phyloP scores from a whole-genome alignment of 1,140 invertebrate genomes.

The Thaumetopoea pityocampa region DNA sequence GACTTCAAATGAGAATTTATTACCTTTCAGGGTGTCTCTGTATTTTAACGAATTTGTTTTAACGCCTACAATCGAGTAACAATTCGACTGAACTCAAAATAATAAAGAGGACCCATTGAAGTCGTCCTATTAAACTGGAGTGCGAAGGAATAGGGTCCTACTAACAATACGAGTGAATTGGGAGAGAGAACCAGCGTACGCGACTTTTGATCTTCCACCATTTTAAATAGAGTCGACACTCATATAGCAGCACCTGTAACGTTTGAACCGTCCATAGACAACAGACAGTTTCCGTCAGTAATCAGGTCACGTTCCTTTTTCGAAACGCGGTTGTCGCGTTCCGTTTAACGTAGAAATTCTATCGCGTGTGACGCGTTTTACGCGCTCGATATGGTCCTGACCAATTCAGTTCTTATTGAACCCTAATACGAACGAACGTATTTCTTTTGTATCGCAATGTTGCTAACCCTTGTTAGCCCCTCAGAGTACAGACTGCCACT shows the following conservation, averaged over 20 bases:
- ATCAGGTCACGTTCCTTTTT: constrained; percentile 72
- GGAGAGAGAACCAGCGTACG: constrained; percentile 19
- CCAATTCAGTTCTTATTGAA: constrained; percentile 28
- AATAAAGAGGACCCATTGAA: constrained; percentile 41
- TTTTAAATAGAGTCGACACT: constrained; percentile 33
- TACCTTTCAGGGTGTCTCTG: constrained; percentile 1
- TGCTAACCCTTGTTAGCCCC: not conserved
- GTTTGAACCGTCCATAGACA: constrained; percentile 43
- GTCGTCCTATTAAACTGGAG: constrained; percentile 38
- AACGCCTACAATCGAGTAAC: constrained; percentile 19
- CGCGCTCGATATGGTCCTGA: constrained; percentile 17
- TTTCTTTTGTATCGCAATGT: no score
- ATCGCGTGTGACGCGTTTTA: constrained; percentile 41
- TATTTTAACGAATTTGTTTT: constrained; percentile 12
- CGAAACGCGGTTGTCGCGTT: constrained; percentile 52
- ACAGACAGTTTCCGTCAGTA: constrained; percentile 68
- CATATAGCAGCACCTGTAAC: constrained; percentile 36
- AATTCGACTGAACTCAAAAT: constrained; percentile 49
- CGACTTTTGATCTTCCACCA: constrained; percentile 19
- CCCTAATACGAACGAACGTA: constrained; percentile 18
- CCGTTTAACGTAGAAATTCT: constrained; percentile 36
- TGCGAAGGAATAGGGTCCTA: constrained; percentile 38
- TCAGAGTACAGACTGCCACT: not conserved
- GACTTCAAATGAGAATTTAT: constrained; percentile 10
- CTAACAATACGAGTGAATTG: constrained; percentile 41